These are phyloP conservation scores for Poliocrania exsul DNA, from an alignment of 2,797 vertebrate genomes.

Conservation along the genomic window DNA sequence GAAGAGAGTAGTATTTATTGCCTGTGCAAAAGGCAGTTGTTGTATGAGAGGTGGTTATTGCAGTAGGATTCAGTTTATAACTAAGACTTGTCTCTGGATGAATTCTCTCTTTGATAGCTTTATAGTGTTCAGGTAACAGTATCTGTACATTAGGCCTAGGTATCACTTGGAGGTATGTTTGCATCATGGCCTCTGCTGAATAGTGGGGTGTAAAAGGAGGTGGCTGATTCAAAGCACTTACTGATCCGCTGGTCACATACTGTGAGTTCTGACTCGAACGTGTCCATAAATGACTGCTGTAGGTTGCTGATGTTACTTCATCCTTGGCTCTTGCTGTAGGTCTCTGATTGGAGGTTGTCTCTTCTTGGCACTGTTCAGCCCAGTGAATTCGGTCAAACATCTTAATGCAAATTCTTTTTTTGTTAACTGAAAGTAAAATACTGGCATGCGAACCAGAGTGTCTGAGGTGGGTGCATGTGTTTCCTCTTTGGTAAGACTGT, in stretches of 20 bases:
- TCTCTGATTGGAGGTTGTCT: not conserved
- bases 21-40: not conserved
- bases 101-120: not conserved
- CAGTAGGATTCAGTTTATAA: not conserved
- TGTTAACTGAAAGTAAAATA: not conserved
- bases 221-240: not conserved
- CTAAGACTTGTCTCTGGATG: not conserved
- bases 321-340: not conserved
- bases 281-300: not conserved
- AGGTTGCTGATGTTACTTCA: not conserved
- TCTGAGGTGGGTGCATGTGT: not conserved
- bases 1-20: not conserved
- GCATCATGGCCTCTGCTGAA: not conserved
- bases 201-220: not conserved
- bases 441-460: not conserved
- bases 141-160: not conserved
- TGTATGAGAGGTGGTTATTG: not conserved
- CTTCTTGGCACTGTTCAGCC: not conserved
- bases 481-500: not conserved
- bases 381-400: not conserved
- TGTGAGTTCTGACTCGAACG: not conserved
- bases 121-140: not conserved
- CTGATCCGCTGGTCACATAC: not conserved
- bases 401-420: not conserved
- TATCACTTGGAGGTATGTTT: not conserved